Base-by-base conservation (phyloP, 2,797 vertebrate genomes). In the Falco berigora region DNA sequence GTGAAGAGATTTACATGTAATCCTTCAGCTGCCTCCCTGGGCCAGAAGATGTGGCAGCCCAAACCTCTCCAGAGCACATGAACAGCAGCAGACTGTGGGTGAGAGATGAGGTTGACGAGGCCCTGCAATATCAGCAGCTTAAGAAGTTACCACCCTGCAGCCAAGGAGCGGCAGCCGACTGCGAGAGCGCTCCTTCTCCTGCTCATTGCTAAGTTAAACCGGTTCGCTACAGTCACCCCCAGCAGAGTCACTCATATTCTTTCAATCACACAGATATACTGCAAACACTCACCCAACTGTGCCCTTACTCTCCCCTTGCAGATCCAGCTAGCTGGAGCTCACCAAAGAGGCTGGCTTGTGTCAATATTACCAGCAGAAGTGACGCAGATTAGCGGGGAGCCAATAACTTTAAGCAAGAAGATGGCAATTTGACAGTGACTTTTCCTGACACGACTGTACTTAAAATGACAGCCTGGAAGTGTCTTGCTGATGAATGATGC, bases 401-500 rank as follows among this genome's bases (percentile, higher is more conserved):
- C 75, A 59, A 20, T 62, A 95, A 90, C 89, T 86, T 53, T 3
- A 44, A 92, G 76, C 76, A 40, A 88, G 86, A 49, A 42, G 82
- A 74, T 11, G 44, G 82, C 56, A 69, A 79, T 90, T 76, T 92
- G 94, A 92, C 77, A 84, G 86, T 63, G 92, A 95, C 91, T 96
- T 95, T 23, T 94, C 67, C 86, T 97, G 94, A 93, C 91, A 86
- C 8, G 50, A 86, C 90, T 63, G 50, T 62, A 88, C 88, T 95
- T 72, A 66, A 91, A 75, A 73, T 47, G 94, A 93, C 95, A 96
- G 88, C 85, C 85, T 88, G 79, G 47, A 83, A 94, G 92, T 15
- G 94, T 69, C 85, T 81, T 5, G 6, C 88, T 95, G 94, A 91
- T 92, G 90, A 95, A 88, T 76, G 96, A 96, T 86, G 90, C 93